Conservation (phyloP, 2,797 vertebrate genomes). For the Capromys pilorides region DNA sequence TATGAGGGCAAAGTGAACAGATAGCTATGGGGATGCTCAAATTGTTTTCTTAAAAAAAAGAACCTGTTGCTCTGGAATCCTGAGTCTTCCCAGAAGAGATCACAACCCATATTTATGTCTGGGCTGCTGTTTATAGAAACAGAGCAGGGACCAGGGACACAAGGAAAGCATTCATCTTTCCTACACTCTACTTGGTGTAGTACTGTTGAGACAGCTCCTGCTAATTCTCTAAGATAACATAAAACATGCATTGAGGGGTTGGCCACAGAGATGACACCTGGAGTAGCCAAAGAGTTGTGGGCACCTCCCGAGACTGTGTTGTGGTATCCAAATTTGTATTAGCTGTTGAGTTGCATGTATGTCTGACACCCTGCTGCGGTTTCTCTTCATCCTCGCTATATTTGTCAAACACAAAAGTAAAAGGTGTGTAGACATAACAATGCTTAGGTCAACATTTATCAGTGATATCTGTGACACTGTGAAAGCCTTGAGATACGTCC, state of each 20-base stretch:
- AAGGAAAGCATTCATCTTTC: constrained; percentile 35
- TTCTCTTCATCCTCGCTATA: background rate
- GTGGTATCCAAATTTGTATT: constrained; percentile 43
- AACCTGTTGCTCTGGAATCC: background rate
- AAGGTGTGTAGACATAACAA: background rate
- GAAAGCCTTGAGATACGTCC: background rate
- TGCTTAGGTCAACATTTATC: background rate
- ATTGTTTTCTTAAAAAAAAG: constrained; percentile 24
- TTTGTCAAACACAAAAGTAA: constrained; percentile 8
- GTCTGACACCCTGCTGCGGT: constrained; percentile 1
- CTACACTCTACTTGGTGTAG: background rate
- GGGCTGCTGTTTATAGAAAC: constrained; percentile 27
- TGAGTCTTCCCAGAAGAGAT: background rate
- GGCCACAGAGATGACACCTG: background rate
- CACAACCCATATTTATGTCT: background rate
- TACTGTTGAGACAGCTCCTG: constrained; percentile 3
- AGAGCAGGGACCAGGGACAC: background rate
- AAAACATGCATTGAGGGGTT: background rate
- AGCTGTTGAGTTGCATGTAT: background rate
- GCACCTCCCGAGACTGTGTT: background rate
- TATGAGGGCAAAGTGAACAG: constrained; percentile 4
- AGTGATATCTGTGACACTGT: background rate
- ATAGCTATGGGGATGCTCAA: background rate
- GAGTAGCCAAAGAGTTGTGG: background rate
- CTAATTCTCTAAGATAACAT: constrained; percentile 27